Conservation (phyloP, 2,797 vertebrate genomes). For the Rhinatrema bivittatum region DNA sequence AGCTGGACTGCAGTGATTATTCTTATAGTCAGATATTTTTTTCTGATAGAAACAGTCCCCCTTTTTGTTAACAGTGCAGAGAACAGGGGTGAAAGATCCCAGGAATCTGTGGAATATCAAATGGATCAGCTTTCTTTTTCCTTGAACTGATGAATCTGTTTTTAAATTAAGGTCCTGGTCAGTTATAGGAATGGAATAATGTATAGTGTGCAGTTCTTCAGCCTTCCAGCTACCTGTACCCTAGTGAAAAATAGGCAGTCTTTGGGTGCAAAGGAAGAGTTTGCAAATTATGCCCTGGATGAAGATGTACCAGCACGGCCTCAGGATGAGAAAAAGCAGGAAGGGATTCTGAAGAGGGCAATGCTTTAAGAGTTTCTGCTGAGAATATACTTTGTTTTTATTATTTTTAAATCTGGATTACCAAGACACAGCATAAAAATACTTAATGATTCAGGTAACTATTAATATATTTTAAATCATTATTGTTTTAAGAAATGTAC, state of each 20-base stretch:
- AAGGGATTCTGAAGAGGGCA: conserved; percentile 46
- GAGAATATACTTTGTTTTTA: too few species aligned
- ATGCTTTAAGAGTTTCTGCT: conserved; percentile 60
- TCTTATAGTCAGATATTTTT: conserved; percentile 55
- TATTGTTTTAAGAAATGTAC: conserved; percentile 31
- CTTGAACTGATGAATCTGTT: conserved; percentile 67
- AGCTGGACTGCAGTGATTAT: conserved; percentile 63
- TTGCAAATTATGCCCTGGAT: conserved; percentile 54
- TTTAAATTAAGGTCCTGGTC: conserved; percentile 63
- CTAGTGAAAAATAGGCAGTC: conserved; percentile 39
- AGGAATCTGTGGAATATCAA: conserved; percentile 63
- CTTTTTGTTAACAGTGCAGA: conserved; percentile 57
- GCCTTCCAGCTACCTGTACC: conserved; percentile 45
- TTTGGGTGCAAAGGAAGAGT: conserved; percentile 44
- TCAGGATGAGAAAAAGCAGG: conserved; percentile 40
- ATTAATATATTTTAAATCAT: conserved; percentile 35
- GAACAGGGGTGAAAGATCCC: conserved; percentile 55
- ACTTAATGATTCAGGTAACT: conserved; percentile 54
- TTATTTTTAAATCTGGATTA: conserved; percentile 53
- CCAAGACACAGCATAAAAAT: conserved; percentile 48
- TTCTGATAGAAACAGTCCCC: conserved; percentile 62
- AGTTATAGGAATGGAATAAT: conserved; percentile 53
- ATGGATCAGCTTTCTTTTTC: conserved; percentile 64
- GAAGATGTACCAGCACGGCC: conserved; percentile 32
- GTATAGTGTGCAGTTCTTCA: conserved; percentile 47